A percentile compares a stretch with the other conserved stretches of the same genome.
These are phyloP conservation scores for Junonia oenone DNA, from an alignment of 2,888 invertebrate genomes.

Conservation along the genomic window DNA sequence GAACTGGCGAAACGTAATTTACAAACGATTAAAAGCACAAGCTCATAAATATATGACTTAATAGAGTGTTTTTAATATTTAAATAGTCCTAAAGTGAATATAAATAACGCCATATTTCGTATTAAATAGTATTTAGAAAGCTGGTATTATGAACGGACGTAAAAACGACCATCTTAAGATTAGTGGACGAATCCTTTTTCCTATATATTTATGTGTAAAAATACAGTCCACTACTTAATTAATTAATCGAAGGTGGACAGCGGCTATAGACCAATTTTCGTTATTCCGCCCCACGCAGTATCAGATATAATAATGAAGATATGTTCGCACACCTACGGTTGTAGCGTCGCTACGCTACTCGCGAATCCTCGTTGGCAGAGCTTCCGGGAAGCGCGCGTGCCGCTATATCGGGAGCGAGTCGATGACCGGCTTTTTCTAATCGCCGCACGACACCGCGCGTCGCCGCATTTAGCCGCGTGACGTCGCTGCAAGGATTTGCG, in stretches of 20 bases:
- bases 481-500: conserved; percentile 21
- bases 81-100: background rate
- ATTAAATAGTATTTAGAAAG: background rate
- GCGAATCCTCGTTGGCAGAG: conserved; percentile 10
- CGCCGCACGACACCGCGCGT: conserved; percentile 15
- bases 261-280: too few relatives aligned
- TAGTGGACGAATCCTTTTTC: too few relatives aligned
- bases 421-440: conserved; percentile 39
- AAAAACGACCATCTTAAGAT: background rate
- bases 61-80: background rate
- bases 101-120: background rate
- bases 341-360: conserved; percentile 3
- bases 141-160: background rate
- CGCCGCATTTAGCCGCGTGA: conserved; percentile 23
- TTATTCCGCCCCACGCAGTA: too few relatives aligned
- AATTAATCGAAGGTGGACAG: too few relatives aligned
- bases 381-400: conserved; percentile 29
- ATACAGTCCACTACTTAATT: too few relatives aligned
- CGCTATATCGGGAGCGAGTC: conserved; percentile 36
- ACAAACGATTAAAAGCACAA: background rate
- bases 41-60: background rate
- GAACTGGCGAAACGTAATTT: background rate
- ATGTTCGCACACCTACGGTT: background rate
- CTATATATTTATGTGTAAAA: too few relatives aligned
- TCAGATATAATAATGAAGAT: too few relatives aligned